These are phyloP conservation scores for Isaurus tuberculatus DNA, from an alignment of 92 coral and sea anemone species.

Conservation along the genomic window DNA sequence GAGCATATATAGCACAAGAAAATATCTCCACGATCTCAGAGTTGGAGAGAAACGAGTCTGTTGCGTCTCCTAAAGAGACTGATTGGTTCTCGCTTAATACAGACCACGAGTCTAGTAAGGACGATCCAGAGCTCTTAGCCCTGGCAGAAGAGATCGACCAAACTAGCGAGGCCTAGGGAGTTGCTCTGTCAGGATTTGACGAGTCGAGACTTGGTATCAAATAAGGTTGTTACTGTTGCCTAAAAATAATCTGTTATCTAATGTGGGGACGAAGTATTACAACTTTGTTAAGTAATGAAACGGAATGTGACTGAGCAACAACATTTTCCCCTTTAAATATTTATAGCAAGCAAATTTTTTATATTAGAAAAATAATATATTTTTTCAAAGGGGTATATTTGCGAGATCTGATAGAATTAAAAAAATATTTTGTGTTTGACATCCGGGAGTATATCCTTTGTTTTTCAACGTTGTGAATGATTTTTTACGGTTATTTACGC, in stretches of 20 bases:
- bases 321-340: too few species aligned
- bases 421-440: too few species aligned
- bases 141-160: conserved; percentile 68
- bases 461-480: too few species aligned
- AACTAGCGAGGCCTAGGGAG: conserved; percentile 22
- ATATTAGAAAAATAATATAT: too few species aligned
- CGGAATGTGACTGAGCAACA: too few species aligned
- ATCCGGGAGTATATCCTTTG: too few species aligned
- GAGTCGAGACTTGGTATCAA: conserved; percentile 15
- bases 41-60: conserved; percentile 13
- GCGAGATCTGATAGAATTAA: too few species aligned
- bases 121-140: conserved; percentile 73
- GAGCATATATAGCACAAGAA: neutral
- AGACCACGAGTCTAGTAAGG: conserved; percentile 73
- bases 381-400: too few species aligned
- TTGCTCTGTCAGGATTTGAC: conserved; percentile 11
- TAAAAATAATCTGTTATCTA: neutral
- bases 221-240: neutral
- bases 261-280: too few species aligned
- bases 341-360: too few species aligned
- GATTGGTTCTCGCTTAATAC: conserved; percentile 22
- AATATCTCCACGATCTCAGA: conserved; percentile 4
- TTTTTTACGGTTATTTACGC: too few species aligned
- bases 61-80: neutral
- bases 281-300: too few species aligned